These are phyloP conservation scores for Odontamblyopus rebecca DNA, from an alignment of 2,797 vertebrate species.

Conservation along the genomic window DNA sequence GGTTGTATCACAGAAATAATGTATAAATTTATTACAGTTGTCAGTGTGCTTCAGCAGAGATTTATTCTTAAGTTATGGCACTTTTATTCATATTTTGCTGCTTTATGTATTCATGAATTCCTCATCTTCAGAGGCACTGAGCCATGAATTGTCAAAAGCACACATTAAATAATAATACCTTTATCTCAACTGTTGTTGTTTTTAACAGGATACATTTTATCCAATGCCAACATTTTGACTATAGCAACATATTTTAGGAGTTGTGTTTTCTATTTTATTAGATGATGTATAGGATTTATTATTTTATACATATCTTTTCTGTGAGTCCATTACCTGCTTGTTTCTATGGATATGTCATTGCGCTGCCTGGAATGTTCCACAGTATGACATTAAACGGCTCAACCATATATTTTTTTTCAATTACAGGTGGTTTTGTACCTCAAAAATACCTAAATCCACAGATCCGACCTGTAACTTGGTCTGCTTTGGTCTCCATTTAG, in stretches of 20 bases:
- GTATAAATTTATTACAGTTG: conserved; percentile 81
- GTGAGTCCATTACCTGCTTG: no score
- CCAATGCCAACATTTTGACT: conserved; percentile 24
- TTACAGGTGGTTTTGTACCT: no score
- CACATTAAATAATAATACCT: conserved; percentile 48
- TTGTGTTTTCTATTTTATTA: not conserved
- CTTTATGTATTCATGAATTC: conserved; percentile 71
- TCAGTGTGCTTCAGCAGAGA: conserved; percentile 78
- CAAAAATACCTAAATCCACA: no score
- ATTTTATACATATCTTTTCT: no score
- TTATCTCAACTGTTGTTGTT: conserved; percentile 41
- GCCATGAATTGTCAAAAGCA: conserved; percentile 58
- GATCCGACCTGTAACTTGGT: no score
- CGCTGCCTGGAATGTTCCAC: no score
- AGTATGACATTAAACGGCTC: no score
- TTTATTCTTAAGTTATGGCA: conserved; percentile 76
- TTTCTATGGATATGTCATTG: no score
- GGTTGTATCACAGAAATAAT: conserved; percentile 77
- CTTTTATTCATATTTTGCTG: conserved; percentile 64
- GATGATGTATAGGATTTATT: no score
- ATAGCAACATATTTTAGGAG: not conserved
- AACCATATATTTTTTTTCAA: no score
- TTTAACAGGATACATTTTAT: conserved; percentile 26
- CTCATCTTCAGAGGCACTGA: conserved; percentile 63
- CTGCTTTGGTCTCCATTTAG: no score